Evolutionary conservation across 1,140 invertebrate species (phyloP).

Genomic region (Trissolcus basalis): DNA sequence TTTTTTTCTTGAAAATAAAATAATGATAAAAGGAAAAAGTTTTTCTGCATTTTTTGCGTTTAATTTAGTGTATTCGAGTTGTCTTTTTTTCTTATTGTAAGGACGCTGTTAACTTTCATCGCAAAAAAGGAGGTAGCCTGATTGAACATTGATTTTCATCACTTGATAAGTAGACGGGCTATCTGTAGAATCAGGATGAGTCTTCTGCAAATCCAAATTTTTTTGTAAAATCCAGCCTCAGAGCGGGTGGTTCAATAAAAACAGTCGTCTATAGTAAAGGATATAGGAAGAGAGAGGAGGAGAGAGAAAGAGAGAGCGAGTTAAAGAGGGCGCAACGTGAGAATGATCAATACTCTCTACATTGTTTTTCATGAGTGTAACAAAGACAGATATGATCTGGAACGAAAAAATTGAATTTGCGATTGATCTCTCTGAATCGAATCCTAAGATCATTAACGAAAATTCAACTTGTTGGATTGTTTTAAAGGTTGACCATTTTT

Average conservation of each 20-base stretch:
- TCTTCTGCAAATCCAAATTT: constrained; percentile 34
- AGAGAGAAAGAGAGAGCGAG: constrained; percentile 54
- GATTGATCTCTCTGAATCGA: no score
- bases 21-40: no score
- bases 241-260: constrained; percentile 53
- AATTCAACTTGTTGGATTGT: no score
- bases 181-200: constrained; percentile 10
- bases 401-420: constrained; percentile 28
- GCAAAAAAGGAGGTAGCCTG: no score
- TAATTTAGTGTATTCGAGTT: no score
- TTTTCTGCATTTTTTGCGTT: no score
- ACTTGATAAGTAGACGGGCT: constrained; percentile 2
- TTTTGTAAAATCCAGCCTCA: constrained; percentile 54
- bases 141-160: constrained; percentile 11
- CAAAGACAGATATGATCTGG: constrained; percentile 61
- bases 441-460: no score
- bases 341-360: constrained; percentile 73
- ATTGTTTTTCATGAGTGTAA: constrained; percentile 66
- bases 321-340: constrained; percentile 68
- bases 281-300: constrained; percentile 64
- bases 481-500: no score
- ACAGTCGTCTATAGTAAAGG: constrained; percentile 61
- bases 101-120: no score
- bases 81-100: no score
- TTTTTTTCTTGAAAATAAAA: no score